A percentile compares a stretch with the other conserved stretches of the same genome.
Evolutionary conservation across 2,797 vertebrate species (phyloP).

Genomic region (Lutjanus campechanus): DNA sequence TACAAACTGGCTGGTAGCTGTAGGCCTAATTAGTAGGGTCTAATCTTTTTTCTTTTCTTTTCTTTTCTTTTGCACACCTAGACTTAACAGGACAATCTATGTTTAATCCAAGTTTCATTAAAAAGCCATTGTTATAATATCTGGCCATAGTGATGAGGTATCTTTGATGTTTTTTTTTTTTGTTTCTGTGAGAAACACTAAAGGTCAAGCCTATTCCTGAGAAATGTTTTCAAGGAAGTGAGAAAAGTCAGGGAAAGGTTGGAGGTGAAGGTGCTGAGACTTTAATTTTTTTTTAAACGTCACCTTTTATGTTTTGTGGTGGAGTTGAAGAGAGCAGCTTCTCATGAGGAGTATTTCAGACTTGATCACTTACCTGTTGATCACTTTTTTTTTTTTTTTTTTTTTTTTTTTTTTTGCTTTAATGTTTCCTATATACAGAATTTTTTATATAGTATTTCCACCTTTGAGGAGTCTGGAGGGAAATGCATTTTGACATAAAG

Average conservation of each 20-base stretch:
- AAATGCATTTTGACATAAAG: not conserved
- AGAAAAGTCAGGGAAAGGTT: constrained; percentile 14
- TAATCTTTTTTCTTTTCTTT: constrained; percentile 39
- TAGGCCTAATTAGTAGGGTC: constrained; percentile 69
- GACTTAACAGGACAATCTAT: constrained; percentile 46
- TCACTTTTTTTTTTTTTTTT: not conserved
- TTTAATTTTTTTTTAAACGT: not conserved
- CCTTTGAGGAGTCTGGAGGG: not conserved
- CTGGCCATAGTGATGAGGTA: constrained; percentile 12
- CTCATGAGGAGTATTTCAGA: not conserved
- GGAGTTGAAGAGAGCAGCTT: not conserved
- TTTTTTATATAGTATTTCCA: too few species aligned
- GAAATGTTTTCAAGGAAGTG: not conserved
- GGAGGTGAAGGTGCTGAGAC: not conserved
- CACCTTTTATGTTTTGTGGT: not conserved
- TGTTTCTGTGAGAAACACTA: constrained; percentile 6
- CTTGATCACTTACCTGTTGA: not conserved
- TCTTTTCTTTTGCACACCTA: constrained; percentile 23
- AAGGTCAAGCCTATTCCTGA: not conserved
- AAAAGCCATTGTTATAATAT: constrained; percentile 43
- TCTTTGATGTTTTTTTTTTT: constrained; percentile 11
- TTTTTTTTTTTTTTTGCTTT: not conserved
- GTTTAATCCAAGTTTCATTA: constrained; percentile 63
- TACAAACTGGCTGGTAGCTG: constrained; percentile 67
- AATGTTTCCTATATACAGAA: not conserved